Evolutionary conservation across 35 echinoderm and acorn worm genomes (phyloP), one percentile per base, ranked within the genome.

Genomic region (Eucidaris tribuloides): DNA sequence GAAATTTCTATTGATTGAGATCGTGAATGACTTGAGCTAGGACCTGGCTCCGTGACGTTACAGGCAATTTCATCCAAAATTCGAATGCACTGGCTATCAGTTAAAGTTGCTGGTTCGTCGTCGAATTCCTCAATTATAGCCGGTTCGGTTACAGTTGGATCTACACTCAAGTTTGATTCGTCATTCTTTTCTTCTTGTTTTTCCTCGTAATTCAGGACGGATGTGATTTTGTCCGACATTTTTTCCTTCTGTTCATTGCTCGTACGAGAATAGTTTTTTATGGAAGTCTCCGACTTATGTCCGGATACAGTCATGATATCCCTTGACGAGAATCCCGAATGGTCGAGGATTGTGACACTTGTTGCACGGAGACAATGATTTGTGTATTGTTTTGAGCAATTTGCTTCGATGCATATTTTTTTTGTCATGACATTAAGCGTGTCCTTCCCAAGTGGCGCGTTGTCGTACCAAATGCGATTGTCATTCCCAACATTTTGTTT

Each of bases 381-480:
- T 33, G 83, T 86, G 38, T 76, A 85, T 18, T 74, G 18, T 19
- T 71, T 76, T 9, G 3, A 4, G 43, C 83, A 85, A 28, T 34
- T 17, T 29, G 65, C 65, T 38, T 86, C 66, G 13, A 34, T 40
- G 40, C 64, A 55, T 3, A 77, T 77, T 28, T 76, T 58, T 31
- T 86, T 77, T 34, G 55, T 77, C 49, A 86, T 43, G n/a, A 28
- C 36, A 18, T 66, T 34, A 7, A 86, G 46, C 9, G 65, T 77
- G 43, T 74, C 58, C 29, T 58, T 86, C 58, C 83, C 68, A 13
- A 85, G 27, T 38, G 68, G 65, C 56, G 39, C 42, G 14, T 58
- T 65, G 58, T 79, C 83, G 43, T 65, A 86, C 83, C 83, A 86
- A 4, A 58, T 37, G 19, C 43, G 28, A 24, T 58, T 13, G n/a